These are phyloP conservation scores for Machimus atricapillus DNA, from an alignment of 2,888 invertebrate genomes.

Conservation along the genomic window DNA sequence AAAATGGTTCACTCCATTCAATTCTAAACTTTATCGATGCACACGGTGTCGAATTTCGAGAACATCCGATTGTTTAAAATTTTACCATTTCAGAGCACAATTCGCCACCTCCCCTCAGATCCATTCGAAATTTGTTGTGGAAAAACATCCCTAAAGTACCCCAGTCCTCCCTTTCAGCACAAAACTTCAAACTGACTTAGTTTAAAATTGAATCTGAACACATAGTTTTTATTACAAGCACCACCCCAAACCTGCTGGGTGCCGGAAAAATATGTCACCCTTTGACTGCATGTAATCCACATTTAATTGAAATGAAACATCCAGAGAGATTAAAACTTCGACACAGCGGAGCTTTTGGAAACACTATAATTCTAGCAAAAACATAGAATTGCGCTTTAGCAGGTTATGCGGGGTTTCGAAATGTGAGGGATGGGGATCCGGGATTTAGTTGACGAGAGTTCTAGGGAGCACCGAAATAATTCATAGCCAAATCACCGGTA, in stretches of 20 bases:
- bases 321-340: slow-evolving; percentile 21
- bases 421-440: neutral
- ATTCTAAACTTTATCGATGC: neutral
- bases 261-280: neutral
- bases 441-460: neutral
- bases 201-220: neutral
- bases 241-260: neutral
- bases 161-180: neutral
- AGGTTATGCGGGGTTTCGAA: neutral
- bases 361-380: slow-evolving; percentile 2
- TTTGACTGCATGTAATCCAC: slow-evolving; percentile 7
- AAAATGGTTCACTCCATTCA: neutral
- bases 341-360: neutral
- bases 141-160: neutral
- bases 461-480: neutral
- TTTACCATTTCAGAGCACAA: neutral
- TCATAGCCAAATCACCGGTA: neutral
- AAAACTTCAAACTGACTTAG: neutral
- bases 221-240: neutral
- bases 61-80: neutral
- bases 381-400: neutral
- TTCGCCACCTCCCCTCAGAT: neutral
- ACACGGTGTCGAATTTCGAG: neutral
- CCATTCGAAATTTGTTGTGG: neutral
- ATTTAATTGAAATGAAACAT: slow-evolving; percentile 21